phyloP scores from a whole-genome alignment of 2,888 invertebrate species.

The Folsomia candida region DNA sequence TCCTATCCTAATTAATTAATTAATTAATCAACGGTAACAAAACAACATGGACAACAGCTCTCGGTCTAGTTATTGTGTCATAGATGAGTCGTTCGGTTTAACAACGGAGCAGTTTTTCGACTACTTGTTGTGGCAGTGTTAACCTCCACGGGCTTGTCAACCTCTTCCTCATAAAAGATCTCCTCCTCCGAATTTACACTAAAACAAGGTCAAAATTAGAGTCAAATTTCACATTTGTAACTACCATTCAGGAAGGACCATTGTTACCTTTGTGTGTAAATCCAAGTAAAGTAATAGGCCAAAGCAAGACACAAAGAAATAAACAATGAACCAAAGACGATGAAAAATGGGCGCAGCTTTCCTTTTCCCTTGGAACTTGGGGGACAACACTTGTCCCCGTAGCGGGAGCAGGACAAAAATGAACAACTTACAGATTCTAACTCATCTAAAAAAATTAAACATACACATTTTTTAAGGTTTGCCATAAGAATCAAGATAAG shows the following conservation, averaged over 20 bases:
- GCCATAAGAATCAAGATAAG: neutral
- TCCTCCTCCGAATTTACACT: constrained; percentile 21
- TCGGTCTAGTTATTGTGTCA: constrained; percentile 9
- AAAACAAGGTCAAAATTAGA: neutral
- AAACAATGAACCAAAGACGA: constrained; percentile 50
- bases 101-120: constrained; percentile 22
- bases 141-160: neutral
- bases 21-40: too few relatives aligned
- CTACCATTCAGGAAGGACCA: neutral
- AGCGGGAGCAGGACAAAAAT: constrained; percentile 50
- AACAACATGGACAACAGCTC: too few relatives aligned
- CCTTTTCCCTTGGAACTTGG: constrained; percentile 41
- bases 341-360: constrained; percentile 49
- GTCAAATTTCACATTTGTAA: neutral
- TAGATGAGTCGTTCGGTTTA: constrained; percentile 36
- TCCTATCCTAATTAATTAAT: too few relatives aligned
- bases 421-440: constrained; percentile 50
- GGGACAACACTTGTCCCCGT: constrained; percentile 49
- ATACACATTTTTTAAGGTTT: neutral
- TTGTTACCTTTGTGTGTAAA: constrained; percentile 48
- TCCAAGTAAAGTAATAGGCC: constrained; percentile 51
- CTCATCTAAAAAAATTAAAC: constrained; percentile 42
- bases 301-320: constrained; percentile 50
- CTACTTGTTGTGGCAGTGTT: constrained; percentile 15
- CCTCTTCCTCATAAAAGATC: constrained; percentile 31